Evolutionary conservation across 2,888 invertebrate species (phyloP).

Genomic region (Ormyrus rosae): DNA sequence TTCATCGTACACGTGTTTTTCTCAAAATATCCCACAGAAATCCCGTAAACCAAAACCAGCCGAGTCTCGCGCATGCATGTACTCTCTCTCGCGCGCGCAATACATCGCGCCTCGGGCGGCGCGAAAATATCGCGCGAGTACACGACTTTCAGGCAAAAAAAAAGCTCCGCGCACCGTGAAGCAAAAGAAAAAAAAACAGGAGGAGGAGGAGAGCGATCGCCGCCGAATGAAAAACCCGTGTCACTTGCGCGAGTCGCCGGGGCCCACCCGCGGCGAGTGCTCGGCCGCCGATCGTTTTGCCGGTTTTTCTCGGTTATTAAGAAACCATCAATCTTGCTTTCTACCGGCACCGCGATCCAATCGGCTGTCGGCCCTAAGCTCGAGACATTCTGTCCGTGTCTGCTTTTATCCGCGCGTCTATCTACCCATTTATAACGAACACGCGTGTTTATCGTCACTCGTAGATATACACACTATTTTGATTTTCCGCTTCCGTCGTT

Average conservation of each 20-base stretch:
- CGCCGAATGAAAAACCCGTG: conserved; percentile 62
- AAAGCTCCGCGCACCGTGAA: neutral
- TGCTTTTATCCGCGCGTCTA: conserved; percentile 4
- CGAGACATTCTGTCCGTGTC: conserved; percentile 1
- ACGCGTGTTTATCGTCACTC: conserved; percentile 31
- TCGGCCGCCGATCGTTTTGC: conserved; percentile 69
- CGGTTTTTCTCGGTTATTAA: conserved; percentile 74
- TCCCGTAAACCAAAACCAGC: neutral
- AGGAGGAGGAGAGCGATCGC: neutral
- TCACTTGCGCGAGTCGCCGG: conserved; percentile 56
- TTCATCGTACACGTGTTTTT: no score
- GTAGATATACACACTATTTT: neutral
- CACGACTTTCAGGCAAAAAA: neutral
- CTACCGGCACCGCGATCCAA: neutral
- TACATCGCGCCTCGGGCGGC: neutral
- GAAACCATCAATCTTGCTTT: conserved; percentile 72
- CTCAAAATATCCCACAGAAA: neutral
- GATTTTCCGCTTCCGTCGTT: conserved; percentile 10
- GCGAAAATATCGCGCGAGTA: neutral
- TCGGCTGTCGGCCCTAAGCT: conserved; percentile 2
- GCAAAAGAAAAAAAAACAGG: conserved; percentile 20
- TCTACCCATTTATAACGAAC: conserved; percentile 16
- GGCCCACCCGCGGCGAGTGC: conserved; percentile 62
- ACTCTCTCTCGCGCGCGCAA: no score
- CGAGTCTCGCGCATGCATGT: no score